phyloP scores from a whole-genome alignment of 2,888 invertebrate species.

The Lymantria monacha region DNA sequence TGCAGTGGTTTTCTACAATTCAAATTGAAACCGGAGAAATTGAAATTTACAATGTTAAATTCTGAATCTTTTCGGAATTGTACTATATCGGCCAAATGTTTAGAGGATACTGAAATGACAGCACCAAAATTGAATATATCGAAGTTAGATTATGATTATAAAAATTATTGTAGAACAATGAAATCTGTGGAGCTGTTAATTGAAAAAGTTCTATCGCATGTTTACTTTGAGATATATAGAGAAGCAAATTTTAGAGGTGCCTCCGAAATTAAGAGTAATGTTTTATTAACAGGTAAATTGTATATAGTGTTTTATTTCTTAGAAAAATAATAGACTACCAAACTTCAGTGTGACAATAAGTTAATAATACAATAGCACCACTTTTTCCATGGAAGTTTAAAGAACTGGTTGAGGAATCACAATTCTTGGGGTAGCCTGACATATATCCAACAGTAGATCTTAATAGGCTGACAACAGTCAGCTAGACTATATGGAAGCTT shows the following conservation, averaged over 20 bases:
- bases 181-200: slow-evolving; percentile 71
- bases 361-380: too few species aligned
- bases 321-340: too few species aligned
- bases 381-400: too few species aligned
- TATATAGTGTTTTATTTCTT: too few species aligned
- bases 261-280: slow-evolving; percentile 71
- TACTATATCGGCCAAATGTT: slow-evolving; percentile 65
- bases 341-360: too few species aligned
- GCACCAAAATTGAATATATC: slow-evolving; percentile 46
- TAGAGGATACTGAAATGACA: slow-evolving; percentile 52
- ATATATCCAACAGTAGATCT: too few species aligned
- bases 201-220: slow-evolving; percentile 55
- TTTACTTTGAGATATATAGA: slow-evolving; percentile 69
- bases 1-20: slow-evolving; percentile 62
- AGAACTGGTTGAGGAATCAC: too few species aligned
- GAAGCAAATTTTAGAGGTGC: slow-evolving; percentile 64
- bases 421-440: too few species aligned
- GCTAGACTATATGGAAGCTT: too few species aligned
- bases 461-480: too few species aligned
- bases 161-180: slow-evolving; percentile 74
- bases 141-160: slow-evolving; percentile 63
- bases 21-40: slow-evolving; percentile 67
- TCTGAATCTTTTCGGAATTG: slow-evolving; percentile 78
- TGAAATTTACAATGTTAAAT: slow-evolving; percentile 75
- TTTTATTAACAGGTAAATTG: slow-evolving; percentile 66